These are phyloP conservation scores for Aproaerema taeniolella DNA, from an alignment of 2,888 invertebrate genomes.

Conservation along the genomic window DNA sequence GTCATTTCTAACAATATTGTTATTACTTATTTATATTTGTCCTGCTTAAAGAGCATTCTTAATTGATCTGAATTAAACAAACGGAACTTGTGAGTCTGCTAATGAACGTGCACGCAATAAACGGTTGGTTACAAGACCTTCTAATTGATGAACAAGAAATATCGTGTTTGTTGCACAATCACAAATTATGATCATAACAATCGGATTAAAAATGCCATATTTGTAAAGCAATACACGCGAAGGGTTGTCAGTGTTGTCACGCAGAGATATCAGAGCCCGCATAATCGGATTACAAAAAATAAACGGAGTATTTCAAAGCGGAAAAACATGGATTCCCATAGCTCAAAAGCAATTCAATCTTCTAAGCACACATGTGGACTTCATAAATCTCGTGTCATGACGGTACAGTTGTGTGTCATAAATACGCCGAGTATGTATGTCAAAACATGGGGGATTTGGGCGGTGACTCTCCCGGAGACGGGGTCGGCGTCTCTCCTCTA, in stretches of 20 bases:
- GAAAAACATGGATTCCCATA: slow-evolving; percentile 39
- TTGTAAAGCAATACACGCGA: neutral
- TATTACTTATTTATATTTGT: too few species aligned
- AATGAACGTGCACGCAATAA: slow-evolving; percentile 30
- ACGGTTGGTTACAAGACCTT: slow-evolving; percentile 22
- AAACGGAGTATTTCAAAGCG: slow-evolving; percentile 31
- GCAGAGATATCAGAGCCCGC: slow-evolving; percentile 16
- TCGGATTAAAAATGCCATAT: neutral
- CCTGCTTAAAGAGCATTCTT: too few species aligned
- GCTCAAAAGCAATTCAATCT: slow-evolving; percentile 59
- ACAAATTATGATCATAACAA: neutral
- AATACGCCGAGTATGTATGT: slow-evolving; percentile 67
- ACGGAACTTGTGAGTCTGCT: slow-evolving; percentile 32
- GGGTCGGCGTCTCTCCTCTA: slow-evolving; percentile 22
- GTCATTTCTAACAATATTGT: too few species aligned
- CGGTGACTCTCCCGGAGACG: slow-evolving; percentile 44
- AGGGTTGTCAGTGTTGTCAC: slow-evolving; percentile 9
- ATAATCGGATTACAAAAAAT: slow-evolving; percentile 32
- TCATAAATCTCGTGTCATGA: slow-evolving; percentile 70
- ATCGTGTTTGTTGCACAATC: neutral
- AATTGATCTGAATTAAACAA: slow-evolving; percentile 51
- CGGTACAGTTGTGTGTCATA: slow-evolving; percentile 60
- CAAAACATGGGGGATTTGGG: slow-evolving; percentile 72
- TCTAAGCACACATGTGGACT: slow-evolving; percentile 66
- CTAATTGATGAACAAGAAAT: slow-evolving; percentile 8